Base-by-base conservation (phyloP, 2,113 vertebrate genomes). In the Apistogramma diplotaenia region DNA sequence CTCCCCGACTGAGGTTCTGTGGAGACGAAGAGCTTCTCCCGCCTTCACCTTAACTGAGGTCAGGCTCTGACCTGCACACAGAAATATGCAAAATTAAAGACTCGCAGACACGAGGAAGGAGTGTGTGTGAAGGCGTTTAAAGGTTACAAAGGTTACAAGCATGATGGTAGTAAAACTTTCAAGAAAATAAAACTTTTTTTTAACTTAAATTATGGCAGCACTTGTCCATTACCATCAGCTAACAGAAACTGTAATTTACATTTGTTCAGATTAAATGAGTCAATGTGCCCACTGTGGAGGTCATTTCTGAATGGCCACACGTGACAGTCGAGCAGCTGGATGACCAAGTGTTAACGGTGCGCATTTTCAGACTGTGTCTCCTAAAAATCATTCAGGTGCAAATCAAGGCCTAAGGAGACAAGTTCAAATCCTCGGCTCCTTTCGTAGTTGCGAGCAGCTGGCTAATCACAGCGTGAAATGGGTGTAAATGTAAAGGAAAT, bases 1-100 rank as follows among this genome's bases (percentile, higher is more conserved):
- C 81, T 93, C 83, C 56, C 93, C 95, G 67, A 98, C 97, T 3
- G 97, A 95, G n/a, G 89, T 53, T 9, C 85, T 93, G 35, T 96
- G 96, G 56, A 97, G 96, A 82, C 96, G 92, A 11, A 99, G 93
- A 2, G 97, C 97, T 79, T 94, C 96, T 56, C 95, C 97, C 49
- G 98, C 98, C 93, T 99, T 99, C 84, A 96, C 96, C 79, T 96
- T 98, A 51, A 99, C 97, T 4, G 97, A 97, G 43, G 95, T 97
- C 89, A 99, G 90, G 8, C 97, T 95, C 25, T 99, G 97, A 81
- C 98, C 98, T 99, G 86, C 23, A 67, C 40, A 49, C 56, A 76
- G 5, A 87, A 16, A 87, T 9, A 27, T 4, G 15, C 3, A 25
- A 8, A 54, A 21, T 53, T 77, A 29, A 76, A 60, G 12, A 51